Percentiles rank a stretch among this genome's conserved stretches.
phyloP scores from a whole-genome alignment of 2,113 vertebrate species.

The Saguinus midas region DNA sequence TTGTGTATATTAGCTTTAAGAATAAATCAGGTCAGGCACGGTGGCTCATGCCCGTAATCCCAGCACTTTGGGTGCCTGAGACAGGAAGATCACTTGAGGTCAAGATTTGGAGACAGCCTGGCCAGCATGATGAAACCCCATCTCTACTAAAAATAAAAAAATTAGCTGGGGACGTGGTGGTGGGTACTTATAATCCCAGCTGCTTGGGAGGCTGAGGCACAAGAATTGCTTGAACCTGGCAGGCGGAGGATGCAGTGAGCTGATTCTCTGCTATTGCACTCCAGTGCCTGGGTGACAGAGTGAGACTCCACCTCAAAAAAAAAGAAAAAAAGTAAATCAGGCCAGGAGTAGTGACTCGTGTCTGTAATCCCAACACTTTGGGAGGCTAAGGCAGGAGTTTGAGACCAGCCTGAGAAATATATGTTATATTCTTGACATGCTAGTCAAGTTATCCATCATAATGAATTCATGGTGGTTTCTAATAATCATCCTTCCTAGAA shows the following conservation, averaged over 20 bases:
- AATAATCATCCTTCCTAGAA: not conserved
- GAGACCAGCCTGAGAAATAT: not conserved
- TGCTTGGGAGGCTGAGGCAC: not conserved
- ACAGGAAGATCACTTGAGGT: not conserved
- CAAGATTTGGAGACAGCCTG: not conserved
- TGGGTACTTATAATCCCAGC: not conserved
- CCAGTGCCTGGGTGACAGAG: not conserved
- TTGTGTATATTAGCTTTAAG: not conserved
- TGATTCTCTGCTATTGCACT: not conserved
- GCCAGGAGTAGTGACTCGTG: too few species aligned
- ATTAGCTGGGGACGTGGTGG: not conserved
- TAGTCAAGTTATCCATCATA: not conserved
- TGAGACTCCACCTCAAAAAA: not conserved
- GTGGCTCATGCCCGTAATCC: not conserved
- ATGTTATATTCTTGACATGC: not conserved
- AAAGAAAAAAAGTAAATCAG: not conserved
- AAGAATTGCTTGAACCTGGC: not conserved
- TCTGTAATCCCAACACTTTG: too few species aligned
- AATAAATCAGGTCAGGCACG: not conserved
- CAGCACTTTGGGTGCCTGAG: not conserved
- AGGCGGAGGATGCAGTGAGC: not conserved
- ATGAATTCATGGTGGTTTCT: not conserved
- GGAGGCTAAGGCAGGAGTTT: too few species aligned
- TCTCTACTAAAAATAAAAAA: not conserved
- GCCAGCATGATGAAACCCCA: not conserved